Conservation (phyloP, 2,113 vertebrate genomes). For the Ailuropoda melanoleuca region DNA sequence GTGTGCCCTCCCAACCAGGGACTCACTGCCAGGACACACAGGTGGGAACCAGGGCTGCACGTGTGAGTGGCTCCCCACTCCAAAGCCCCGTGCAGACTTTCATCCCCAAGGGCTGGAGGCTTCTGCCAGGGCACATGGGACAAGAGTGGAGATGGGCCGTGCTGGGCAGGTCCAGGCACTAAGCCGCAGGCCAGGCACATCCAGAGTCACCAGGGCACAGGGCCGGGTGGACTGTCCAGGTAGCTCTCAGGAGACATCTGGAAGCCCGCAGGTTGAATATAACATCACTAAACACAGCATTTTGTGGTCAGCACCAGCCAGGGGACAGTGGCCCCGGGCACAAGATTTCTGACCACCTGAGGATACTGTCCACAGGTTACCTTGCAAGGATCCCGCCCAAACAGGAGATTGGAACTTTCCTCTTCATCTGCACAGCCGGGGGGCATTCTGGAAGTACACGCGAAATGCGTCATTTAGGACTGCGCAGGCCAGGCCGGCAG, state of each 20-base stretch:
- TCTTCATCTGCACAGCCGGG: not conserved
- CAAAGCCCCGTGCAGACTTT: not conserved
- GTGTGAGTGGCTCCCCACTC: not conserved
- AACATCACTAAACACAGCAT: not conserved
- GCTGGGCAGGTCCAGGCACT: not conserved
- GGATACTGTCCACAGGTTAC: not conserved
- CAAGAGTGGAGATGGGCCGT: not conserved
- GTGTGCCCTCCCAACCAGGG: not conserved
- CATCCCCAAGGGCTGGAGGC: accelerated
- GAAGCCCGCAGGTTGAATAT: too few species aligned
- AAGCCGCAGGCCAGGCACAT: not conserved
- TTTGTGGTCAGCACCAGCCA: not conserved
- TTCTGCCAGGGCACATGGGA: not conserved
- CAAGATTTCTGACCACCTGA: not conserved
- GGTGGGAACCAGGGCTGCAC: not conserved
- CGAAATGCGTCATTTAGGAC: not conserved
- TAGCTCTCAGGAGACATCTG: not conserved
- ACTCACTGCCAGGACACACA: not conserved
- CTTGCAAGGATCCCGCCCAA: not conserved
- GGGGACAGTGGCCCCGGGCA: not conserved
- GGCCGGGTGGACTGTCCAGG: not conserved
- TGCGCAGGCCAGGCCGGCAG: not conserved
- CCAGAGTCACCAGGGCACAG: too few species aligned
- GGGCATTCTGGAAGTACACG: not conserved
- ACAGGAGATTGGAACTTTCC: not conserved